Base-by-base conservation (phyloP, 2,888 invertebrate species). In the Torymus tubicola region DNA sequence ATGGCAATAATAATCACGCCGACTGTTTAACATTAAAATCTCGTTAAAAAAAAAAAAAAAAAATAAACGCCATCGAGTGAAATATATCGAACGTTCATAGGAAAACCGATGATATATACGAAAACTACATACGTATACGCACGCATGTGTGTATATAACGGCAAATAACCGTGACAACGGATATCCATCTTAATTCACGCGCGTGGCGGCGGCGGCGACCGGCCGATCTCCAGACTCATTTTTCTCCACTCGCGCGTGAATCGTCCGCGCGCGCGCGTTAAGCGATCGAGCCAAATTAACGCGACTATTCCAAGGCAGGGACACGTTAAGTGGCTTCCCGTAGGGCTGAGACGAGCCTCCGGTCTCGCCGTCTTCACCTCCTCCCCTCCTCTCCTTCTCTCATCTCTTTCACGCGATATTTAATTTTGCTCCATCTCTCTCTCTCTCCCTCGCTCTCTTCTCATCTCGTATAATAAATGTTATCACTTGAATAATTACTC, bases 291-390 rank as follows among this genome's bases (percentile, higher is more conserved):
- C 84, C 74, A 84, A 84, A 85, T 85, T 82, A 85, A 85, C 83
- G 84, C 84, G 83, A 85, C 84, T 84, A 86, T 86, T 86, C 82
- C 80, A 57, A 81, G 84, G 86, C 86, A 74, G 86, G 86, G 85
- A 86, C 86, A 86, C 87, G 88, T 89, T 89, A 89, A 90, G 89
- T 89, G 90, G 88, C 87, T 85, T 88, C 90, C 90, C 87, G 88
- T 87, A 85, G 87, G 82, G 87, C 83, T 80, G 84, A 83, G 85
- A 83, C 82, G 84, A 82, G 82, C n/a, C 58, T 67, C 67, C 60
- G 42, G 52, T 42, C 55, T 74, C 74, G 74, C 68, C 68, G 61
- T 71, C 77, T 72, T 58, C 18, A n/a, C 11, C 70, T 65, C 55
- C 24, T 60, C 64, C 4, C 52, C 57, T 57, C 14, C 53, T 53